A percentile compares a stretch with the other conserved stretches of the same genome.
Evolutionary conservation across 2,113 vertebrate genomes (phyloP).

Genomic region (Zingel zingel): DNA sequence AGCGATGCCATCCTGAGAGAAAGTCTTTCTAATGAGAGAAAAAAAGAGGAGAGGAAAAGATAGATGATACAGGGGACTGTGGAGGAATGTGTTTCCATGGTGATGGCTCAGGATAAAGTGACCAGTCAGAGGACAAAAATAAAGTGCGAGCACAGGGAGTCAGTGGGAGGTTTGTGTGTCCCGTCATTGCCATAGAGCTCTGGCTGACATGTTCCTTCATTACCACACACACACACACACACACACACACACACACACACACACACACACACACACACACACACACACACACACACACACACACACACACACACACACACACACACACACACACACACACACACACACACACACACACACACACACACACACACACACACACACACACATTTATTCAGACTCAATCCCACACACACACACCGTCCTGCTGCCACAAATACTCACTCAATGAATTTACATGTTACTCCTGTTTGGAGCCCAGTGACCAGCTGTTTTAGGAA

Average conservation of each 20-base stretch:
- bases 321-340: not conserved
- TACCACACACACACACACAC: not conserved
- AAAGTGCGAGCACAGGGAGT: not conserved
- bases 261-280: not conserved
- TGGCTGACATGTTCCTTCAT: not conserved
- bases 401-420: not conserved
- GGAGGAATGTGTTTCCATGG: constrained; percentile 42
- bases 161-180: not conserved
- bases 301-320: not conserved
- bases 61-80: not conserved
- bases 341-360: no score
- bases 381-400: not conserved
- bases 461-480: no score
- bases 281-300: not conserved
- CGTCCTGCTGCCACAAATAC: not conserved
- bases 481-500: no score
- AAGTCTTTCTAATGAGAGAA: constrained; percentile 10
- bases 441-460: not conserved
- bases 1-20: constrained; percentile 34
- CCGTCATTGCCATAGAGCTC: not conserved
- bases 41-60: not conserved
- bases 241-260: not conserved
- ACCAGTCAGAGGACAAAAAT: not conserved
- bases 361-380: constrained; percentile 8
- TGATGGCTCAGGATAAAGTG: constrained; percentile 27